phyloP scores from a whole-genome alignment of 2,797 vertebrate genomes.

The Smutsia temminckii region DNA sequence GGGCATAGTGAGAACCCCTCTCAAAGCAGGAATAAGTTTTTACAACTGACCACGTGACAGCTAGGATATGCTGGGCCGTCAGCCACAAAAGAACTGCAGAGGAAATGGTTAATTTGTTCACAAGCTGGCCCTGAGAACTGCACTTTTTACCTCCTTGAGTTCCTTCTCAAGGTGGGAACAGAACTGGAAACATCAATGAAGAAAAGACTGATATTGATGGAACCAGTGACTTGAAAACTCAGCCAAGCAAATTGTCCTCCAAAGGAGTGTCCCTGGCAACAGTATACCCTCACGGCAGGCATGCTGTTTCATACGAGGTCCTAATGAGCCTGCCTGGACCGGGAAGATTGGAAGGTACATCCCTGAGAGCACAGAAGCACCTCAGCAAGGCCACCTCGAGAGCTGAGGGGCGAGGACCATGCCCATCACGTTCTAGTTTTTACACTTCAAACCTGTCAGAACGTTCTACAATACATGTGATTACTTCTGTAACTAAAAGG shows the following conservation, averaged over 20 bases:
- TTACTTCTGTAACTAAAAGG: background rate
- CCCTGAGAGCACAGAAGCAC: background rate
- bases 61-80: background rate
- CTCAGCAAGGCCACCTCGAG: accelerated
- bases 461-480: background rate
- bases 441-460: background rate
- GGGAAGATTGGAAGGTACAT: background rate
- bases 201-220: background rate
- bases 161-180: background rate
- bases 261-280: background rate
- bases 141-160: background rate
- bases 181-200: background rate
- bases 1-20: background rate
- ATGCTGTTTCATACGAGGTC: background rate
- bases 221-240: background rate
- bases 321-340: background rate
- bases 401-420: accelerated
- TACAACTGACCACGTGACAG: background rate
- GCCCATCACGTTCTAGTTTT: background rate
- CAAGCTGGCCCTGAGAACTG: accelerated
- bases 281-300: accelerated
- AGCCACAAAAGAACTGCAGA: background rate
- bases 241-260: background rate
- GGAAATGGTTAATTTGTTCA: background rate
- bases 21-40: background rate